phyloP scores from a whole-genome alignment of 2,797 vertebrate species.

The Carapus acus region DNA sequence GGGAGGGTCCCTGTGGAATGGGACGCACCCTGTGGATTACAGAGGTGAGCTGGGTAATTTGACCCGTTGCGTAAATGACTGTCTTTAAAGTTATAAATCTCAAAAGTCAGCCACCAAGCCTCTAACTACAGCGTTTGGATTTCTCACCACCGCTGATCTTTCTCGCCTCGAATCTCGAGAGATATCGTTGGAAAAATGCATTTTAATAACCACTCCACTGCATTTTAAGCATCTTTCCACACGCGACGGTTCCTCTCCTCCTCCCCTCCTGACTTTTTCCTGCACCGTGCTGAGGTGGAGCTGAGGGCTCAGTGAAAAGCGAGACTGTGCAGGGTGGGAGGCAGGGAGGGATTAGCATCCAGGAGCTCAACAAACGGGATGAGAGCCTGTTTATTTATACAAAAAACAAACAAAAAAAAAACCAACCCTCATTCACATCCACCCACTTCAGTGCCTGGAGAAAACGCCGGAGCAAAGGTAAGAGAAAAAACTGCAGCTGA shows the following conservation, averaged over 20 bases:
- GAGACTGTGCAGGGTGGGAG: constrained; percentile 15
- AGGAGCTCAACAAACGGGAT: constrained; percentile 2
- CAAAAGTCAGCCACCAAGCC: not conserved
- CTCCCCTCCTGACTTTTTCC: not conserved
- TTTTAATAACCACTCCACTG: not conserved
- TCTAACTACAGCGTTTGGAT: not conserved
- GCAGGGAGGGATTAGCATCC: constrained; percentile 27
- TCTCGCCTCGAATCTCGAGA: no score
- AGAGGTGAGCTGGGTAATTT: constrained; percentile 38
- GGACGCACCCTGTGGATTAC: constrained; percentile 27
- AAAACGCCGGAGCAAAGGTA: constrained; percentile 5
- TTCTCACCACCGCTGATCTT: not conserved
- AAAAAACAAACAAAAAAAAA: constrained; percentile 16
- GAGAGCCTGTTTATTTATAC: no score
- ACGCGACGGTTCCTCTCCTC: not conserved
- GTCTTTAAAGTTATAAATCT: constrained; percentile 24
- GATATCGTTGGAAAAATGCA: no score
- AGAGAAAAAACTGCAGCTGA: not conserved
- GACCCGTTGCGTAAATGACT: constrained; percentile 19
- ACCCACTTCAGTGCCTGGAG: constrained; percentile 21
- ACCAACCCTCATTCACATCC: constrained; percentile 23
- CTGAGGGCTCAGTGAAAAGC: constrained; percentile 20
- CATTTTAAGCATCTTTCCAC: constrained; percentile 7
- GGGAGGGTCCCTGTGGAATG: not conserved
- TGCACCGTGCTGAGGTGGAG: constrained; percentile 23